Conservation (phyloP, 1,140 invertebrate genomes). For the Bombus turneri region DNA sequence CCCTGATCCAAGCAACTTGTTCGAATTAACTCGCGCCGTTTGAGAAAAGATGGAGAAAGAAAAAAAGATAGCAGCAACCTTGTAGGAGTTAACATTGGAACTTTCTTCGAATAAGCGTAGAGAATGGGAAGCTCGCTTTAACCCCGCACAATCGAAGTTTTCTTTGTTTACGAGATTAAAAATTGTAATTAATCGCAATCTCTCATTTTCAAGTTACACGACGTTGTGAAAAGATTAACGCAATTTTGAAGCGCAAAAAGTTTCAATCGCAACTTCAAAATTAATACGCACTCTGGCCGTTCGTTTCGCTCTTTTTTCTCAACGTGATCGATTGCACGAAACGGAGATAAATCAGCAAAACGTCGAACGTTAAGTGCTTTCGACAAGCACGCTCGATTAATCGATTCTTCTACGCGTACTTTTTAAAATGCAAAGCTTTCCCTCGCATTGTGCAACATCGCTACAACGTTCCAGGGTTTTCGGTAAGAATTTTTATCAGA, state of each 20-base stretch:
- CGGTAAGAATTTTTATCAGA: background rate
- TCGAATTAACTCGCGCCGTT: background rate
- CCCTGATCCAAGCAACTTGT: background rate
- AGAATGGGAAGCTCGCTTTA: too few species aligned
- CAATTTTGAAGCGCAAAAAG: background rate
- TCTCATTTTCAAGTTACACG: background rate
- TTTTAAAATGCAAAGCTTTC: background rate
- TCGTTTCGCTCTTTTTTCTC: background rate
- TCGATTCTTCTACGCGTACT: background rate
- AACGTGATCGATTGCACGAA: background rate
- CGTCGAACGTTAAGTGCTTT: background rate
- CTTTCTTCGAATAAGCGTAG: background rate
- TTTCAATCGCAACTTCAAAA: background rate
- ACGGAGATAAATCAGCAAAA: background rate
- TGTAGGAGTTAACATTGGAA: background rate
- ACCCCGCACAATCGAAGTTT: background rate
- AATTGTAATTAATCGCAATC: background rate
- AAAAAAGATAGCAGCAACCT: background rate
- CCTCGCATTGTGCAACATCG: background rate
- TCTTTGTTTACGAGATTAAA: background rate
- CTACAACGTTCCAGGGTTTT: background rate
- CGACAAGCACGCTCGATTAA: constrained; percentile 7
- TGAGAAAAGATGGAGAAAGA: background rate
- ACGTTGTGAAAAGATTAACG: background rate
- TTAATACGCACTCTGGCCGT: background rate